phyloP scores from a whole-genome alignment of 2,888 invertebrate species.

The Tigriopus californicus region DNA sequence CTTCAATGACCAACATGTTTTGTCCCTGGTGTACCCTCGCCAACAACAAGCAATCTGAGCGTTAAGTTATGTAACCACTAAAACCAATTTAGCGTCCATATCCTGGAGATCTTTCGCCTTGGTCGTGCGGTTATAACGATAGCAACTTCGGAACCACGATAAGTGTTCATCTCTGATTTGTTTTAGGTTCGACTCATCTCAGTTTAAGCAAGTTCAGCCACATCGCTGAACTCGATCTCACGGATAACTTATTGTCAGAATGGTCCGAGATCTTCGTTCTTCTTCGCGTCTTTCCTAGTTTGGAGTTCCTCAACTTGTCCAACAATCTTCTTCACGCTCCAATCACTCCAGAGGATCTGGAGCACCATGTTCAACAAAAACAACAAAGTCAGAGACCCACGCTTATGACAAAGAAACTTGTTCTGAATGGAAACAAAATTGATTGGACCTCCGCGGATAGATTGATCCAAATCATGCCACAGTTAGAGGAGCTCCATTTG shows the following conservation, averaged over 20 bases:
- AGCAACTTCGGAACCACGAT: not conserved
- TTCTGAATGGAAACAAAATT: conserved; percentile 4
- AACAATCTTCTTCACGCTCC: not conserved
- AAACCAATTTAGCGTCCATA: too few relatives aligned
- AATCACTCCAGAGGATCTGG: not conserved
- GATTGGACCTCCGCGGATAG: conserved; percentile 1
- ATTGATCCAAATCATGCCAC: not conserved
- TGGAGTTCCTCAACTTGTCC: conserved; percentile 11
- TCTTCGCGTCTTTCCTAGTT: not conserved
- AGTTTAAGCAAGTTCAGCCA: not conserved
- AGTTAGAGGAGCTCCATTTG: conserved; percentile 5
- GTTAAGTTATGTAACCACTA: too few relatives aligned
- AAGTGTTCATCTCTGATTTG: too few relatives aligned
- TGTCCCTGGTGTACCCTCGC: too few relatives aligned
- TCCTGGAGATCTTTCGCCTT: too few relatives aligned
- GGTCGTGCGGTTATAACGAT: not conserved
- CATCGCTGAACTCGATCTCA: conserved; percentile 7
- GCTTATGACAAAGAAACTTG: not conserved
- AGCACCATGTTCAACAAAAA: not conserved
- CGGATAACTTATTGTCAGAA: conserved; percentile 6
- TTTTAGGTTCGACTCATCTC: not conserved
- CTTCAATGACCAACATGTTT: too few relatives aligned
- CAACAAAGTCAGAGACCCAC: too few relatives aligned
- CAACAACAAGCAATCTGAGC: too few relatives aligned
- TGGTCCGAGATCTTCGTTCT: conserved; percentile 1